Conservation (phyloP, 2,113 vertebrate genomes). For the Elephas maximus region DNA sequence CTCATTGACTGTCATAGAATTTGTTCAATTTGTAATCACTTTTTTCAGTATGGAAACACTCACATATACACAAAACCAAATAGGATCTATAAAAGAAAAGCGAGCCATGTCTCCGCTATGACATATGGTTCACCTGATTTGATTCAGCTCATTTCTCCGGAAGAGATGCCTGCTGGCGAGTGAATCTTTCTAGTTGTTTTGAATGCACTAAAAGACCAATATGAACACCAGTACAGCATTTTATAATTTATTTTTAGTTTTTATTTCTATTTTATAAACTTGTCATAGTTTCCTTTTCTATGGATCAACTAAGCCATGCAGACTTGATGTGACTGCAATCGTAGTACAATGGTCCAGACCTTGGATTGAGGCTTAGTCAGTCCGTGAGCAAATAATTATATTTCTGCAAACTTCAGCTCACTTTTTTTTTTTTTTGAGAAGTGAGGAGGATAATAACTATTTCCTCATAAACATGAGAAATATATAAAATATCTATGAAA, state of each 20-base stretch:
- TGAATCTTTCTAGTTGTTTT: slow-evolving; percentile 45
- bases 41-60: slow-evolving; percentile 9
- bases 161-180: slow-evolving; percentile 37
- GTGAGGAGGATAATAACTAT: not conserved
- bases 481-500: not conserved
- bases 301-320: slow-evolving; percentile 29
- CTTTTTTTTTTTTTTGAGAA: not conserved
- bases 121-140: slow-evolving; percentile 64
- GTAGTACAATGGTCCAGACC: slow-evolving; percentile 9
- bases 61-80: not conserved
- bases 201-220: slow-evolving; percentile 30
- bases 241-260: slow-evolving; percentile 41
- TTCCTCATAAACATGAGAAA: slow-evolving; percentile 44
- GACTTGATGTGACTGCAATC: not conserved
- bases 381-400: slow-evolving; percentile 60
- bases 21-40: slow-evolving; percentile 39
- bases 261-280: slow-evolving; percentile 50
- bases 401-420: slow-evolving; percentile 54
- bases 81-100: slow-evolving; percentile 44
- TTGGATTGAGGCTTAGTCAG: slow-evolving; percentile 53
- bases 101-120: not conserved
- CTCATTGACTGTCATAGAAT: slow-evolving; percentile 35
- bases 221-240: not conserved
- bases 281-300: slow-evolving; percentile 49
- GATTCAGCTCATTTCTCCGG: slow-evolving; percentile 62